Evolutionary conservation across 2,113 vertebrate genomes (phyloP).

Genomic region (Archocentrus centrarchus): DNA sequence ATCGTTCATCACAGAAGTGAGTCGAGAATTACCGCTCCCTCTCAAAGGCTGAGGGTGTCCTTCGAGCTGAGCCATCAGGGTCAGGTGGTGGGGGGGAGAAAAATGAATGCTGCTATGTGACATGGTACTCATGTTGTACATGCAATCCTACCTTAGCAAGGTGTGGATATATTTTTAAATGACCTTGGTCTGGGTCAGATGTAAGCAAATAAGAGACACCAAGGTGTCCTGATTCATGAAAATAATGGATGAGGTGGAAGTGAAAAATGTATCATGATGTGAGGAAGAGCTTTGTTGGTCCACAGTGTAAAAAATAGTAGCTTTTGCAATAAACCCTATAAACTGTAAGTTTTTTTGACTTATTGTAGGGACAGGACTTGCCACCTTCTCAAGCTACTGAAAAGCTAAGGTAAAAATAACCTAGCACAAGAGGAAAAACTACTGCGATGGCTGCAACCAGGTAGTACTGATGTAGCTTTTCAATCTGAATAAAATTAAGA

Average conservation of each 20-base stretch:
- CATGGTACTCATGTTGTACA: constrained; percentile 44
- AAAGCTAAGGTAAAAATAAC: not conserved
- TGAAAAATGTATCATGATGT: not conserved
- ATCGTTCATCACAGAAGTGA: constrained; percentile 61
- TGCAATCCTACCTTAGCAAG: constrained; percentile 13
- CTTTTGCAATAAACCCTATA: not conserved
- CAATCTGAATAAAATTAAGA: not conserved
- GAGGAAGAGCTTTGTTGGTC: not conserved
- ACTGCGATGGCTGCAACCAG: not conserved
- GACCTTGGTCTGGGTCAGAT: constrained; percentile 32
- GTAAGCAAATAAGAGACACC: constrained; percentile 27
- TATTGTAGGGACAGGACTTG: not conserved
- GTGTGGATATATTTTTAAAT: constrained; percentile 19
- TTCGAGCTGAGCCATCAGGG: constrained; percentile 59
- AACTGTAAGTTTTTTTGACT: not conserved
- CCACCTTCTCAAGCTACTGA: not conserved
- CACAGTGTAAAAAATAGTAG: not conserved
- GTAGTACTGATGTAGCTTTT: not conserved
- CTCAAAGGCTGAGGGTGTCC: constrained; percentile 60
- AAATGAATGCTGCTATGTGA: constrained; percentile 44
- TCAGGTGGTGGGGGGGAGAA: constrained; percentile 26
- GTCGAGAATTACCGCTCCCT: constrained; percentile 60
- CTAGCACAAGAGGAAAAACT: fast-evolving
- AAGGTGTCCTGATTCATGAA: constrained; percentile 17
- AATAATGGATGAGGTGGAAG: constrained; percentile 9